A percentile compares a stretch with the other conserved stretches of the same genome.
Evolutionary conservation across 2,113 vertebrate genomes (phyloP).

Genomic region (Bujurquina vittata): DNA sequence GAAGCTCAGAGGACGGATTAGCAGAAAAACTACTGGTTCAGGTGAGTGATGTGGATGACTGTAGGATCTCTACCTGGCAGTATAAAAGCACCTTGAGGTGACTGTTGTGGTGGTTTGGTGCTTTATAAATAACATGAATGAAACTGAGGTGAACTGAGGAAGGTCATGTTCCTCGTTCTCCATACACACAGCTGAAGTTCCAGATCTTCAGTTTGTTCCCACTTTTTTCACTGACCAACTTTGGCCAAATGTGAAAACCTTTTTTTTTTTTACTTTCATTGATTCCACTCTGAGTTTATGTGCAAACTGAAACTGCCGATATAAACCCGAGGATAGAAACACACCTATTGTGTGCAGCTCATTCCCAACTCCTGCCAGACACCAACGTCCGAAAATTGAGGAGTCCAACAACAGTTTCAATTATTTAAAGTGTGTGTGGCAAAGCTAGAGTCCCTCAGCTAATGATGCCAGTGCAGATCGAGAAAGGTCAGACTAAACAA

Average conservation of each 20-base stretch:
- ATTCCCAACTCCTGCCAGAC: background rate
- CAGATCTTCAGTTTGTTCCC: background rate
- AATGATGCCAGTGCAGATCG: background rate
- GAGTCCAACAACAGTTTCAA: background rate
- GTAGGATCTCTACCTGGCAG: too few relatives aligned
- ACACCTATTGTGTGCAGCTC: fast-evolving
- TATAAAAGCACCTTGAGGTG: too few relatives aligned
- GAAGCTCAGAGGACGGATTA: too few relatives aligned
- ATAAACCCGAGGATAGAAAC: background rate
- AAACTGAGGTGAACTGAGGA: fast-evolving
- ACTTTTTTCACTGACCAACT: background rate
- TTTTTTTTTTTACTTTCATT: background rate
- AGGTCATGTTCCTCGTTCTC: background rate
- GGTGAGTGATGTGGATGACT: too few relatives aligned
- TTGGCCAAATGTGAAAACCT: background rate
- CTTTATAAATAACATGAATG: too few relatives aligned
- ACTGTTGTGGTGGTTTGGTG: too few relatives aligned
- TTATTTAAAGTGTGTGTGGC: background rate
- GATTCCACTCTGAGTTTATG: background rate
- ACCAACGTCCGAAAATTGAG: fast-evolving
- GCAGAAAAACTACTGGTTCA: too few relatives aligned
- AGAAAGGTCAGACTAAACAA: constrained; percentile 17
- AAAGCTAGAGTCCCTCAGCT: background rate
- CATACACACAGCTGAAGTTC: background rate
- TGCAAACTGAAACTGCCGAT: background rate